A percentile compares a stretch with the other conserved stretches of the same genome.
phyloP scores from a whole-genome alignment of 2,113 vertebrate species.

The Hirundichthys speculiger region DNA sequence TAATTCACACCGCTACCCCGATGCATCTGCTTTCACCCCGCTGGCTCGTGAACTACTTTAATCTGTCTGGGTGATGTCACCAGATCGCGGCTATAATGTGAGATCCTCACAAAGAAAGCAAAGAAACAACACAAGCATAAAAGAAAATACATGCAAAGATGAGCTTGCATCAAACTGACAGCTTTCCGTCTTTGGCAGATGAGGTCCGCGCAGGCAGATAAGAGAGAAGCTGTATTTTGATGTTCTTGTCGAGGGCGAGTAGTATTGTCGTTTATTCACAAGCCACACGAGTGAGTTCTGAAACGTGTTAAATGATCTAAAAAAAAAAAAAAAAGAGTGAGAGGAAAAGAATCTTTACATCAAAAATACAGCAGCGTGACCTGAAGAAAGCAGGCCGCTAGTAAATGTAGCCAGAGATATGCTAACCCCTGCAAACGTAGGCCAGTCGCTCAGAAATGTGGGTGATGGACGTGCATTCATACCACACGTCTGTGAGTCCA shows the following conservation, averaged over 20 bases:
- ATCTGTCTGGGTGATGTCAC: constrained; percentile 37
- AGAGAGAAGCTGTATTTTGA: background rate
- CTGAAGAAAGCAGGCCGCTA: background rate
- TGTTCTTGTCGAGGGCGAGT: background rate
- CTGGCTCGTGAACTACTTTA: constrained; percentile 40
- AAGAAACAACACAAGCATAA: background rate
- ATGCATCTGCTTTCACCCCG: constrained; percentile 52
- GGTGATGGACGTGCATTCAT: too few species aligned
- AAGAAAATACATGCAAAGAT: background rate
- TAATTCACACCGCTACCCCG: constrained; percentile 47
- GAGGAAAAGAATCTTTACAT: background rate
- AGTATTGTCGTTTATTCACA: background rate
- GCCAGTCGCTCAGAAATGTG: too few species aligned
- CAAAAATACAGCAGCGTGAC: background rate
- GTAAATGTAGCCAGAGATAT: too few species aligned
- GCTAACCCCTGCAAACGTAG: too few species aligned
- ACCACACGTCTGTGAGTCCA: too few species aligned
- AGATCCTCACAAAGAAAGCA: constrained; percentile 13
- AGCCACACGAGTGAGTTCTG: background rate
- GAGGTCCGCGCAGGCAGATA: constrained; percentile 4
- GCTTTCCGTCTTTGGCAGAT: constrained; percentile 26
- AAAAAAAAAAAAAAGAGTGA: background rate
- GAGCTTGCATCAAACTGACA: constrained; percentile 27
- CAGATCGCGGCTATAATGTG: constrained; percentile 27
- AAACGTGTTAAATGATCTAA: background rate